Base-by-base conservation (phyloP, 2,797 vertebrate genomes). In the Rhinoraja longicauda region DNA sequence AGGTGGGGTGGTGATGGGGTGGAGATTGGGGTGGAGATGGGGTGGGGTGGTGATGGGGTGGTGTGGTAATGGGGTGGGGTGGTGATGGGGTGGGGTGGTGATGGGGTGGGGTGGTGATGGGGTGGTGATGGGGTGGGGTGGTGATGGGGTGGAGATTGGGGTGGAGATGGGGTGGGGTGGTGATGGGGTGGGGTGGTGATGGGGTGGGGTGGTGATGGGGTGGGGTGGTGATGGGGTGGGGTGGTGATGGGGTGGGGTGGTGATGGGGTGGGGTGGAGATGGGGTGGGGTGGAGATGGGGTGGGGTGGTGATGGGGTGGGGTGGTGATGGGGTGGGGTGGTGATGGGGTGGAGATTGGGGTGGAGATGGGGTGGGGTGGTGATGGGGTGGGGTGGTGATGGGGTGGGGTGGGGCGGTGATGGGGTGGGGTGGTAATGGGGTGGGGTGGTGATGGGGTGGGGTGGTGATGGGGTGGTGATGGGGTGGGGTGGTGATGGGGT, bases 311-410 rank as follows among this genome's bases (percentile, higher is more conserved):
- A 13, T 6, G 13, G 6, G 62, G 62, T 62, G 62, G 62, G 13
- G 13, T 62, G 6, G 62, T 13, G 10, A 67, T 45, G 29, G 91
- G 90, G 93, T 94, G 90, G 0, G 93, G 93, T 95, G 93, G 95
- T 93, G 94, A 90, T 19, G 29, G 76, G 8, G 93, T 78, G 94
- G 93, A 93, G 93, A 94, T 93, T 93, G 94, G 95, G 95, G 95
- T 94, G 93, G 93, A 53, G 64, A 94, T 93, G 94, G 93, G 94
- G 94, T 94, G 84, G 93, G 93, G 92, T 94, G 93, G 19, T 6
- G 64, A 15, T 7, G 64, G 15, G 64, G 6, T 6, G 15, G 64
- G 15, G 64, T 7, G 64, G 67, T 64, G 64, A 15, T 6, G 2
- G 64, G 64, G 17, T 0, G 64, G 15, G 64, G n/a, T n/a, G n/a